Base-by-base conservation (phyloP, 2,888 invertebrate species). In the Microplitis deprimator region DNA sequence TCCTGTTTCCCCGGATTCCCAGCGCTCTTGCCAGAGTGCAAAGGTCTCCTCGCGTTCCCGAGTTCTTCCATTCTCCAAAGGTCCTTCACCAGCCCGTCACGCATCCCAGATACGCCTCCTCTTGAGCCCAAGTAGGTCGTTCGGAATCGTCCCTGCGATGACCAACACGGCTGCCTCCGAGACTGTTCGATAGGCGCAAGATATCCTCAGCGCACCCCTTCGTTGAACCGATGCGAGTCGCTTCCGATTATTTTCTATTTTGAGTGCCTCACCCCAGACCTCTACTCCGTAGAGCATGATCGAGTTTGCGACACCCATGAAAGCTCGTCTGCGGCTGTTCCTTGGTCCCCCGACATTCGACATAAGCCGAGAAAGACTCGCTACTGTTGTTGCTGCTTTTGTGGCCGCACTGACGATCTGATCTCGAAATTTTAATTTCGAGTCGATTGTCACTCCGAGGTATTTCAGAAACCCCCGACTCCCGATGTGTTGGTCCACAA, bases 311-410 rank as follows among this genome's bases (percentile, higher is more conserved):
- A 17, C 17, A 17, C 17, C 1, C 17, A 17, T 17, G 17, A 17
- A 1, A 17, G 17, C 17, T 17, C 17, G 1, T 17, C 17, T 17
- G 17, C 17, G 17, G 17, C 17, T 17, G 17, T 1, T 17, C 1
- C 17, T 17, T 17, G 17, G 1, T 17, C 17, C 17, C 17, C 17
- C 17, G 17, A 17, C 17, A 17, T 17, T 17, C 17, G 17, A 1
- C 81, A 85, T 83, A 10, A 83, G 68, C 65, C 80, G 77, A 40
- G 68, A 67, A 6, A 84, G 70, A 59, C 17, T 17, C 17, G 17
- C 17, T 1, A 17, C 1, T 1, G 17, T 17, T 1, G 17, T 1
- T 59, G 13, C 59, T 1, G 59, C 59, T 13, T 59, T 59, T 13
- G 7, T 7, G 1, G 59, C 7, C 59, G 59, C 1, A 59, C 59